A percentile compares a stretch with the other conserved stretches of the same genome.
These are phyloP conservation scores for Chromobotia macracanthus DNA, from an alignment of 2,797 vertebrate genomes.

Conservation along the genomic window DNA sequence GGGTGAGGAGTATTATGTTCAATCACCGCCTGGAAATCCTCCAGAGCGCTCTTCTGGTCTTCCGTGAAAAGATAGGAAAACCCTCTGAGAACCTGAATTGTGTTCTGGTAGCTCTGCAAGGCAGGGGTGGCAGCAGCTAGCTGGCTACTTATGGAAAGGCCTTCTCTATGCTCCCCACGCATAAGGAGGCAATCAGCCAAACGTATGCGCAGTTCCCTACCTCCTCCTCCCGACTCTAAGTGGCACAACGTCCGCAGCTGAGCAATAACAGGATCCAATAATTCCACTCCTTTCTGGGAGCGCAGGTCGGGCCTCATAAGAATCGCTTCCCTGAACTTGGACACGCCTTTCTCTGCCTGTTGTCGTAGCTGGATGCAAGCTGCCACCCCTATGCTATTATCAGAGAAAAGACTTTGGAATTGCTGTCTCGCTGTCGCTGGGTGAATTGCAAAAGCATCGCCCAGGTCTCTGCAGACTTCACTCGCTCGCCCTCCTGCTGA, in stretches of 20 bases:
- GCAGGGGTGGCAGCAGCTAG: conserved; percentile 75
- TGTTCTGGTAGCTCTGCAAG: conserved; percentile 82
- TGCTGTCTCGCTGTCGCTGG: conserved; percentile 74
- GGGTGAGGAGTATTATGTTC: conserved; percentile 85
- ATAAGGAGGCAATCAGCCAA: conserved; percentile 90
- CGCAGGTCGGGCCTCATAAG: conserved; percentile 80
- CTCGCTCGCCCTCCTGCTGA: conserved; percentile 70
- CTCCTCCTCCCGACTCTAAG: conserved; percentile 74
- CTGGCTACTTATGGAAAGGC: conserved; percentile 83
- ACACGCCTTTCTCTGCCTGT: conserved; percentile 80
- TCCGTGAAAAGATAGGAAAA: conserved; percentile 84
- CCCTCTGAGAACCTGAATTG: conserved; percentile 86
- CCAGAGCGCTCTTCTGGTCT: conserved; percentile 77
- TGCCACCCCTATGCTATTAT: conserved; percentile 61
- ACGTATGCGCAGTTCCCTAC: conserved; percentile 80
- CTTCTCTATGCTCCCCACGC: conserved; percentile 76
- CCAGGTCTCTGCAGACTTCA: background rate
- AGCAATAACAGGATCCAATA: conserved; percentile 79
- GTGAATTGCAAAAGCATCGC: conserved; percentile 77
- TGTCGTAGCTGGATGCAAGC: conserved; percentile 74
- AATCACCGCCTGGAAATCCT: conserved; percentile 90
- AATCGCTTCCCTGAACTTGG: conserved; percentile 81
- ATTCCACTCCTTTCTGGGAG: conserved; percentile 76
- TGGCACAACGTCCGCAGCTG: conserved; percentile 82
- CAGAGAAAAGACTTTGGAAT: conserved; percentile 80